phyloP scores from a whole-genome alignment of 1,140 invertebrate genomes.

The Hylyphantes graminicola region DNA sequence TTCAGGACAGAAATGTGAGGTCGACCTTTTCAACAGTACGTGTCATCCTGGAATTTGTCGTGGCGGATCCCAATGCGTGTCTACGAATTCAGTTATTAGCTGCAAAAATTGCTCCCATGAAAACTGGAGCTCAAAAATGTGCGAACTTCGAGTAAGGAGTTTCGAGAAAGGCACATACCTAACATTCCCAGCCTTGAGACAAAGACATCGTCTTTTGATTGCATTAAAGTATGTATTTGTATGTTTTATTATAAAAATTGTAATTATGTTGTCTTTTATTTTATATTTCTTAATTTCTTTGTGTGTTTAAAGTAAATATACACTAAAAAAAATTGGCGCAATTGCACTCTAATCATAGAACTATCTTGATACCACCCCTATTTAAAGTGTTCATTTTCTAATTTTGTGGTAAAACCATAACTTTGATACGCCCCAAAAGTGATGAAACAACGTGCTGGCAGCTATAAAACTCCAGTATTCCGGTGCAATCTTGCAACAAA shows the following conservation, averaged over 20 bases:
- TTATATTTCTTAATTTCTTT: no score
- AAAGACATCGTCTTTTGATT: conserved; percentile 84
- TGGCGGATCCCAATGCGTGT: conserved; percentile 27
- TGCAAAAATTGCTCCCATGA: conserved; percentile 80
- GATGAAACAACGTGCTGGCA: no score
- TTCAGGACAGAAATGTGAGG: conserved; percentile 41
- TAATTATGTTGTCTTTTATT: background rate
- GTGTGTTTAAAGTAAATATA: no score
- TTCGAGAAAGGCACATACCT: conserved; percentile 87
- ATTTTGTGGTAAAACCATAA: no score
- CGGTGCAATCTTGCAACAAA: no score
- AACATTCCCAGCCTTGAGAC: conserved; percentile 88
- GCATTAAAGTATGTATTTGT: conserved; percentile 65
- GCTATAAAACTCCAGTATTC: no score
- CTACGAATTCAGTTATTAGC: conserved; percentile 72
- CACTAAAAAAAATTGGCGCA: no score
- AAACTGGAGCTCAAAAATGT: conserved; percentile 69
- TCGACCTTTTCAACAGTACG: conserved; percentile 12
- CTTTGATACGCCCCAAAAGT: no score
- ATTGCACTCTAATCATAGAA: no score
- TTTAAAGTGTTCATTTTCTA: no score
- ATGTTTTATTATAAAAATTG: background rate
- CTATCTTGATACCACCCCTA: no score
- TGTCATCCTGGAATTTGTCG: conserved; percentile 32
- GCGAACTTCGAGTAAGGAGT: conserved; percentile 83